These are phyloP conservation scores for Platygyra sinensis DNA, from an alignment of 64 coral and sea anemone species.

Conservation along the genomic window DNA sequence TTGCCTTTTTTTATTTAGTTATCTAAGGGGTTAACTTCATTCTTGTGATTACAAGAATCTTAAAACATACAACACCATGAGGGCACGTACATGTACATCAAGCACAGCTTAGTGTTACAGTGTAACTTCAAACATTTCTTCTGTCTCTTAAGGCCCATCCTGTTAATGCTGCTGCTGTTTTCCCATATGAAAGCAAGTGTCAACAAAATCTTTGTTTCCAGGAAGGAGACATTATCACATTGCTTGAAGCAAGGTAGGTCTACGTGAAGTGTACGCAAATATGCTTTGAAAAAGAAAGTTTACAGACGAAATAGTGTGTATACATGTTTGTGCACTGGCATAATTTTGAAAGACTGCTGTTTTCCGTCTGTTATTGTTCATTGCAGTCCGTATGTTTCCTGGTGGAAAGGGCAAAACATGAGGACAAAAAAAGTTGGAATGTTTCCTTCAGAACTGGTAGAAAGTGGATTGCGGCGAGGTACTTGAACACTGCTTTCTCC, in stretches of 20 bases:
- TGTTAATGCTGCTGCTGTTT: constrained; percentile 54
- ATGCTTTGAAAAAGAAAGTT: not conserved
- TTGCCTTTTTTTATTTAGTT: too few species aligned
- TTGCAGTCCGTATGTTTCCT: constrained; percentile 66
- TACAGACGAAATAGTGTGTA: not conserved
- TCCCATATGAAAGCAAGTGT: constrained; percentile 74
- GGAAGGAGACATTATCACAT: constrained; percentile 74
- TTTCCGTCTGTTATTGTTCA: not conserved
- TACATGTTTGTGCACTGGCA: not conserved
- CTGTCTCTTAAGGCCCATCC: constrained; percentile 62
- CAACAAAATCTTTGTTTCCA: constrained; percentile 69
- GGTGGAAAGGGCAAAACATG: constrained; percentile 93
- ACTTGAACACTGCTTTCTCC: not conserved
- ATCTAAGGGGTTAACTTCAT: too few species aligned
- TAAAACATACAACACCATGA: too few species aligned
- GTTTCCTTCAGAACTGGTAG: constrained; percentile 82
- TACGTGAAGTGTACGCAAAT: not conserved
- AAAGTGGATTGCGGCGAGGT: constrained; percentile 75
- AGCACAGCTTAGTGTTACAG: too few species aligned
- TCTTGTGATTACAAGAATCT: too few species aligned
- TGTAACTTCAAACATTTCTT: not conserved
- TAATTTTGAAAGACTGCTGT: not conserved
- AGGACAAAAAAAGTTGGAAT: constrained; percentile 69
- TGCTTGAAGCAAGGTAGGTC: constrained; percentile 80
- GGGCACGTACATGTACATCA: too few species aligned